Base-by-base conservation (phyloP, 2,113 vertebrate genomes). In the Phalacrocorax pelagicus region DNA sequence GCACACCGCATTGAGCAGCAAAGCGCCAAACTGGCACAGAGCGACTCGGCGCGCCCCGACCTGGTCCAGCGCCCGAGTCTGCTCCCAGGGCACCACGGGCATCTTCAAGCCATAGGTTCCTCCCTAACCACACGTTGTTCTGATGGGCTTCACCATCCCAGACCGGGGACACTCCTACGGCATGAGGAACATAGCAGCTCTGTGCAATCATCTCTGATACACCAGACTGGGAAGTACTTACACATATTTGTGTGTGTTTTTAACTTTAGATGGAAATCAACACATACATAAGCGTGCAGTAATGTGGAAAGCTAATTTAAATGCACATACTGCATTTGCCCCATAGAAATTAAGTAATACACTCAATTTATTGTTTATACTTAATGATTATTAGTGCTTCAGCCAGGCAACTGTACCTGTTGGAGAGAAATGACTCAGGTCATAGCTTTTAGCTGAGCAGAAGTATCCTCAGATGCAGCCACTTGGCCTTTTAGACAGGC, bases 21-120 rank as follows among this genome's bases (percentile, higher is more conserved):
- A 42, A 51, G 23, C 3, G 1, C 32, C 54, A 5, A 10, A 32
- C 44, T 20, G 44, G 21, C 65, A 19, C 26, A 8, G 49, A 74
- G 70, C 2, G 0, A 11, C 27, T 11, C 2, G 0, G 14, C 3
- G 1, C 2, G 1, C 30, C 49, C 49, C 0, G 1, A 11, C 49
- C 40, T 6, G 29, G 21, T 9, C 78, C 51, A 36, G 40, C 9
- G 2, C 21, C 20, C 1, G 2, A 30, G 26, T 4, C 38, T 5
- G 22, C 36, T 59, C 1, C 55, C n/a, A 32, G 55, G 55, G 30
- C 67, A 38, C 30, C 10, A 13, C 9, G 1, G 52, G 59, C 77
- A 24, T 6, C 78, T 18, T 13, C 29, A 7, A 8, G 44, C 11
- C 2, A 0, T 5, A 5, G 38, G 32, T 14, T 77, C 40, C 42